Evolutionary conservation across 2,888 invertebrate genomes (phyloP).

Genomic region (Cephus rjabovi): DNA sequence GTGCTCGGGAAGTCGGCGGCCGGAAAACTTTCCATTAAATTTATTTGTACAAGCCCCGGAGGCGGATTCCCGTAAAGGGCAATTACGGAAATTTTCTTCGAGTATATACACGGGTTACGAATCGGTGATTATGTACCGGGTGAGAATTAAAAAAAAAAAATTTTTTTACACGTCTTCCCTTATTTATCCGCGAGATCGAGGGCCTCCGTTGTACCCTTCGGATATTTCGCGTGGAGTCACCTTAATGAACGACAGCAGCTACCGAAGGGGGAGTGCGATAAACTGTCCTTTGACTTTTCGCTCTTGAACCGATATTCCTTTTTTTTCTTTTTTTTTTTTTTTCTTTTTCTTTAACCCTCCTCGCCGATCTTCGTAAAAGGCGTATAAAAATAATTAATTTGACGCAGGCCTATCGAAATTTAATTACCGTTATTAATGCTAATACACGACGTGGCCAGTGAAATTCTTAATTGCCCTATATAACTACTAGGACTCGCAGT

Average conservation of each 20-base stretch:
- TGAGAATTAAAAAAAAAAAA: neutral
- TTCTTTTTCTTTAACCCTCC: neutral
- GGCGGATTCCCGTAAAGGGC: neutral
- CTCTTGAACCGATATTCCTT: neutral
- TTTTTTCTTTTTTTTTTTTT: neutral
- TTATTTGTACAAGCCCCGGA: neutral
- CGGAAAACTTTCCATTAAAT: neutral
- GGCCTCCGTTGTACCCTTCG: neutral
- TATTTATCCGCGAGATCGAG: no score
- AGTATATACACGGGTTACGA: neutral
- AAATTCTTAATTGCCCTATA: neutral
- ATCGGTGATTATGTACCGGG: neutral
- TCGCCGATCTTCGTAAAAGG: neutral
- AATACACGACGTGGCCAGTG: neutral
- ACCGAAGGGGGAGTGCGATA: neutral
- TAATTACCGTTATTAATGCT: neutral
- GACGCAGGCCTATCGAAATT: neutral
- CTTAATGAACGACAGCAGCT: neutral
- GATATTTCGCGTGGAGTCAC: neutral
- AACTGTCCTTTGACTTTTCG: neutral
- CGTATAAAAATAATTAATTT: neutral
- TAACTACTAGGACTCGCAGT: neutral
- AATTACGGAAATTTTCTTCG: neutral
- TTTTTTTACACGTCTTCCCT: no score
- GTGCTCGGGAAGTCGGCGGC: neutral